Conservation (phyloP, 2,888 invertebrate genomes). For the Vandiemenella viatica region DNA sequence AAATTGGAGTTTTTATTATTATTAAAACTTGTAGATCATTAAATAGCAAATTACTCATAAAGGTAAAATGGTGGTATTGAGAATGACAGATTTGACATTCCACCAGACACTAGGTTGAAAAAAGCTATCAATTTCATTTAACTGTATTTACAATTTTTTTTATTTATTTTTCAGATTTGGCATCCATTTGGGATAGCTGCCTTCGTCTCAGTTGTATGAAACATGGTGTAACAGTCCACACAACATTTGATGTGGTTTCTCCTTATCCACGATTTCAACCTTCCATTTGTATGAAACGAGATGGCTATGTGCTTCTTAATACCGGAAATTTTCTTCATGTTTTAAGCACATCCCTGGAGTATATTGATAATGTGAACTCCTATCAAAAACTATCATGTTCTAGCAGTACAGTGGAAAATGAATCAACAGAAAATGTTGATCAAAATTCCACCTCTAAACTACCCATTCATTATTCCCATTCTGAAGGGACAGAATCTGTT, state of each 20-base stretch:
- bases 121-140: no score
- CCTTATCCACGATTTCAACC: conserved; percentile 59
- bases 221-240: conserved; percentile 84
- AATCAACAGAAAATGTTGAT: conserved; percentile 2
- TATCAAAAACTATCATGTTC: not conserved
- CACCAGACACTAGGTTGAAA: no score
- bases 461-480: no score
- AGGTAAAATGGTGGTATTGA: no score
- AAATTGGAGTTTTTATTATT: no score
- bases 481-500: no score
- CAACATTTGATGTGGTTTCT: conserved; percentile 78
- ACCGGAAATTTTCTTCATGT: conserved; percentile 76
- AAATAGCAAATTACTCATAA: no score
- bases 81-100: no score
- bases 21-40: no score
- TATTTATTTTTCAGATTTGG: conserved; percentile 27
- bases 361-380: conserved; percentile 16
- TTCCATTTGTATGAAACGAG: conserved; percentile 30
- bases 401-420: not conserved
- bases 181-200: conserved; percentile 38
- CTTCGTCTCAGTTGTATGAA: conserved; percentile 60
- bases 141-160: conserved; percentile 3
- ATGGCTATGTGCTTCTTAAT: conserved; percentile 56
- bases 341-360: conserved; percentile 42
- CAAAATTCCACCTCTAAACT: conserved; percentile 3